Evolutionary conservation across 2,888 invertebrate species (phyloP).

Genomic region (Digitonthophagus gazella): DNA sequence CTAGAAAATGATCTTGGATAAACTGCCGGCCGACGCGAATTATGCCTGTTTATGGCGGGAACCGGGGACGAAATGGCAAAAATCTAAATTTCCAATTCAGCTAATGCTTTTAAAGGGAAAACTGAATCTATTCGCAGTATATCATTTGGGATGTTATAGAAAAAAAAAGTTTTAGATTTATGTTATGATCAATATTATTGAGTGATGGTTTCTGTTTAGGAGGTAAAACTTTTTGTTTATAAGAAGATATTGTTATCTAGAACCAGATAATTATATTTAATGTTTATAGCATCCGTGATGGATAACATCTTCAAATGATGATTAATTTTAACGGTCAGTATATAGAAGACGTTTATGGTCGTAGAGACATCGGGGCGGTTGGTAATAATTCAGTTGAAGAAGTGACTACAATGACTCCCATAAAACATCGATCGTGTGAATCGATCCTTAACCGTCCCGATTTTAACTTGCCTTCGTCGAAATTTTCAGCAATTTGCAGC

Average conservation of each 20-base stretch:
- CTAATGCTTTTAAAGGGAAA: not conserved
- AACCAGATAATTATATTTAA: not conserved
- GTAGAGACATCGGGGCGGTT: not conserved
- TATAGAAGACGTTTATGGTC: not conserved
- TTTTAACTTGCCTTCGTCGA: not conserved
- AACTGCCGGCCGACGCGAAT: not conserved
- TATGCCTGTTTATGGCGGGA: not conserved
- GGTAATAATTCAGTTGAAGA: not conserved
- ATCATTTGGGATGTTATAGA: not conserved
- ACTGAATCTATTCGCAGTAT: not conserved
- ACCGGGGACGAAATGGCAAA: no score
- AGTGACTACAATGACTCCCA: not conserved
- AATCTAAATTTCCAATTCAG: not conserved
- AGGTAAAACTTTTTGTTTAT: not conserved
- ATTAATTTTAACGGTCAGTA: not conserved
- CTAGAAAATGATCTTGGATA: not conserved
- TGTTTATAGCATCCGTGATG: not conserved
- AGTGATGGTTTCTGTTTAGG: not conserved
- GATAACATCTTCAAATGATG: not conserved
- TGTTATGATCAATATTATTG: not conserved
- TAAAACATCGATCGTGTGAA: not conserved
- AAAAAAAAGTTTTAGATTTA: no score
- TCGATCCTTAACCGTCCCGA: not conserved
- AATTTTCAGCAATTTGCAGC: not conserved
- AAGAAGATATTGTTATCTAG: not conserved